Base-by-base conservation (phyloP, 2,797 vertebrate species). In the Chiloscyllium punctatum region DNA sequence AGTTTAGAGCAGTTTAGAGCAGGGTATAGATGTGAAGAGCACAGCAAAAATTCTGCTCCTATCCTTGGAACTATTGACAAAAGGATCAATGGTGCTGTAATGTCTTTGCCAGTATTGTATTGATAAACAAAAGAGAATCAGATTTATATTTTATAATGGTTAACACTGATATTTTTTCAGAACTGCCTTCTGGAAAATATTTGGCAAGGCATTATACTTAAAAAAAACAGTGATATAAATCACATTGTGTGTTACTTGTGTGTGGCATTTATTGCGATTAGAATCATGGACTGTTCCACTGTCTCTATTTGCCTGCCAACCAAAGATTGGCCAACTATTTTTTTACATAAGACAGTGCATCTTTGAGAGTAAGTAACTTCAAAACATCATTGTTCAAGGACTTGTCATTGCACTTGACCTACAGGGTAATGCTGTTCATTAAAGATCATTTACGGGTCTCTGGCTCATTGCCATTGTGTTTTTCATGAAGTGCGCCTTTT, bases 241-340 rank as follows among this genome's bases (percentile, higher is more conserved):
- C 66, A 69, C 68, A 92, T 92, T 23, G n/a, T 92, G 62, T 66
- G 16, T 37, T n/a, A 37, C 62, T 92, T n/a, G 16, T 91, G 66
- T 92, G n/a, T 92, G n/a, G 66, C 66, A 69, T 92, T 92, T 69
- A 69, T 69, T 92, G 62, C 42, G 90, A 92, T n/a, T 42, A 92
- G 18, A 68, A 23, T 91, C 88, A 68, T 37, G 21, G 57, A 62
- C 62, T 8, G 2, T 48, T 91, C 57, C 18, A 66, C n/a, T 92
- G n/a, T 69, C 62, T 69, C 25, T 37, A 68, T n/a, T 66, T 92
- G n/a, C 90, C 48, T 69, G 90, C 62, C 62, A 92, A 69, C 8
- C 62, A 42, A 68, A 69, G 68, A 90, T 37, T 42, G n/a, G 90
- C 62, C 68, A 37, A 4, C 90, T 9, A 25, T 18, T 23, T 68